Evolutionary conservation across 2,113 vertebrate genomes (phyloP).

Genomic region (Pelvicachromis taeniatus): DNA sequence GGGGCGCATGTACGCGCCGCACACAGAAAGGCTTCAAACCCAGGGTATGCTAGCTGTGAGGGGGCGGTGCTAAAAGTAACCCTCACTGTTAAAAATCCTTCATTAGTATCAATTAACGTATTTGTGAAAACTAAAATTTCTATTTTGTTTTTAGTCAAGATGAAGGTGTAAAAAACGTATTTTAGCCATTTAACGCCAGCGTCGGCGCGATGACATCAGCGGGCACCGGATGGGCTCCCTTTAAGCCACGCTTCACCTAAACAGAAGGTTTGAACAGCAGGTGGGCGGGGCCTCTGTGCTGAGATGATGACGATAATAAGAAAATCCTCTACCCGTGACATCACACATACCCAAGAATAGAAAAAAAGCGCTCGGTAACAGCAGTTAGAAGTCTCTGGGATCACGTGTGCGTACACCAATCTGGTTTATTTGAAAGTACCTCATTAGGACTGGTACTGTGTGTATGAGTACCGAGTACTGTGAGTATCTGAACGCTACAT

Average conservation of each 20-base stretch:
- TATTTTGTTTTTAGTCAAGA: neutral
- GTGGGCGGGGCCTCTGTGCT: neutral
- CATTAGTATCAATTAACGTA: neutral
- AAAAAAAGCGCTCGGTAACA: neutral
- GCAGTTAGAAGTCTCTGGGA: neutral
- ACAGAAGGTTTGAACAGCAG: neutral
- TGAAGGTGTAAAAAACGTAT: neutral
- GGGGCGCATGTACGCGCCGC: neutral
- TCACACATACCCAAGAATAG: neutral
- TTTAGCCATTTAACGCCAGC: neutral
- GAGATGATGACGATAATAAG: neutral
- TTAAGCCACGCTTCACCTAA: neutral
- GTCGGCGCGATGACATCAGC: neutral
- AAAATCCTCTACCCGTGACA: neutral
- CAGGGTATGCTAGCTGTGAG: neutral
- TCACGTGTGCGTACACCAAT: accelerated
- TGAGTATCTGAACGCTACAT: neutral
- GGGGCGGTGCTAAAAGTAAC: neutral
- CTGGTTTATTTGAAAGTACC: no score
- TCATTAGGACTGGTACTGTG: neutral
- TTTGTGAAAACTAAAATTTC: neutral
- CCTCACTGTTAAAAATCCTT: neutral
- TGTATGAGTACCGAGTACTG: no score
- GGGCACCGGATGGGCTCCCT: neutral
- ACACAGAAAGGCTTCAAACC: neutral